These are phyloP conservation scores for Pemphigus obesinymphae DNA, from an alignment of 1,140 invertebrate species.

Conservation along the genomic window DNA sequence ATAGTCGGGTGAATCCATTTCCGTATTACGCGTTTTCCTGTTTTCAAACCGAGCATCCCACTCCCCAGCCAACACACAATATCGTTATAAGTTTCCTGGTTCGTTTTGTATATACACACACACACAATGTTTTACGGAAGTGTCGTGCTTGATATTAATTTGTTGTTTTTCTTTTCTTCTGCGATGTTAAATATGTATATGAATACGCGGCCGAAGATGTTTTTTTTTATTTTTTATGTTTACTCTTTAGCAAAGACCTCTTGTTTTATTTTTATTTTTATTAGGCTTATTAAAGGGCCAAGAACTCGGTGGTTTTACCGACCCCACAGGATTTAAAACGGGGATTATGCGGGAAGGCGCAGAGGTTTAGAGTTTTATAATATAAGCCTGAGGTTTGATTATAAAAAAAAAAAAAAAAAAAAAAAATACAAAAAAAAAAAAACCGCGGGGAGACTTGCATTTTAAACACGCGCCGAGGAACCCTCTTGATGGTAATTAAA, in stretches of 20 bases:
- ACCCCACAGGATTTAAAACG: conserved; percentile 8
- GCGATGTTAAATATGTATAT: neutral
- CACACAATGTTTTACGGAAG: neutral
- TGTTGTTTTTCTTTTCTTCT: neutral
- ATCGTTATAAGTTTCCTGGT: neutral
- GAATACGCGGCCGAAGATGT: no score
- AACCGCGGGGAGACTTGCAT: neutral
- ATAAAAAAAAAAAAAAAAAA: neutral
- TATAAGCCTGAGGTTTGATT: conserved; percentile 10
- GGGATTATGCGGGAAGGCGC: neutral
- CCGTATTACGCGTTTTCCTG: neutral
- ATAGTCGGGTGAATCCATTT: neutral
- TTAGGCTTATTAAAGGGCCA: conserved; percentile 21
- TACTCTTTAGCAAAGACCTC: neutral
- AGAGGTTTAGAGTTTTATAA: neutral
- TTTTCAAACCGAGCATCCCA: neutral
- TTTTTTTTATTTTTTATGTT: neutral
- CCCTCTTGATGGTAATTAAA: conserved; percentile 19
- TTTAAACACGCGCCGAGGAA: neutral
- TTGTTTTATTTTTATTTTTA: conserved; percentile 21
- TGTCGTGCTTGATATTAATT: neutral
- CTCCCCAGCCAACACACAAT: neutral
- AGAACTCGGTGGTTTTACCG: conserved; percentile 1
- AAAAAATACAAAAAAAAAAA: neutral
- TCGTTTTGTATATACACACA: neutral